phyloP scores from a whole-genome alignment of 2,797 vertebrate species.

The Peromyscus melanophrys region DNA sequence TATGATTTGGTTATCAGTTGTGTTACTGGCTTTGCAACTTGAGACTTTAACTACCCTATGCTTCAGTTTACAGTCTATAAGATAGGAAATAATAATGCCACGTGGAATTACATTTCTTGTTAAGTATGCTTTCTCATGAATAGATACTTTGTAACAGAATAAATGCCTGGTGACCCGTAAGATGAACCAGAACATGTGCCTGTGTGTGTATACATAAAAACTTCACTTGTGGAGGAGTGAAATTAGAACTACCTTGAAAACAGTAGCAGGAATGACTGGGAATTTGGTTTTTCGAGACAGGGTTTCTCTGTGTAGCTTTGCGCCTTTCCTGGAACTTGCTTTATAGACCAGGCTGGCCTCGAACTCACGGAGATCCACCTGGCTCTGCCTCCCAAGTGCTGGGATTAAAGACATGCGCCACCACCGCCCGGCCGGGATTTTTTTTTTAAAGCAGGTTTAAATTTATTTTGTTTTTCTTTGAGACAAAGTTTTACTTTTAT shows the following conservation, averaged over 20 bases:
- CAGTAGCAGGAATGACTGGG: background rate
- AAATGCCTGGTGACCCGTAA: slow-evolving; percentile 15
- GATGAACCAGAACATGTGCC: background rate
- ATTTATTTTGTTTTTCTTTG: background rate
- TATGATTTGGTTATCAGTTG: background rate
- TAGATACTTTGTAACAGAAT: slow-evolving; percentile 22
- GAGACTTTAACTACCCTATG: background rate
- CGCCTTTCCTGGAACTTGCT: too few relatives aligned
- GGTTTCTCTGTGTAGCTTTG: too few relatives aligned
- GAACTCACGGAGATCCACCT: too few relatives aligned
- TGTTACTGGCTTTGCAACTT: background rate
- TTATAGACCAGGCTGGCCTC: too few relatives aligned
- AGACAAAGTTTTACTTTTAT: background rate
- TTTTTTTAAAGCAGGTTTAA: background rate
- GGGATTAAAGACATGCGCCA: too few relatives aligned
- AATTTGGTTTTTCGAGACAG: background rate
- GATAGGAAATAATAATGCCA: background rate
- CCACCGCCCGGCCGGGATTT: too few relatives aligned
- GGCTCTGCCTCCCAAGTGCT: too few relatives aligned
- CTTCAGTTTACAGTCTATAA: slow-evolving; percentile 40
- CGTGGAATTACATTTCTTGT: background rate
- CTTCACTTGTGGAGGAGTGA: background rate
- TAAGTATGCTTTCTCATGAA: background rate
- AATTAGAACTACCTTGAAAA: slow-evolving; percentile 44
- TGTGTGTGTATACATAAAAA: background rate